A percentile compares a stretch with the other conserved stretches of the same genome.
Conservation (phyloP, 2,888 invertebrate genomes). For the Xylocampa areola region DNA sequence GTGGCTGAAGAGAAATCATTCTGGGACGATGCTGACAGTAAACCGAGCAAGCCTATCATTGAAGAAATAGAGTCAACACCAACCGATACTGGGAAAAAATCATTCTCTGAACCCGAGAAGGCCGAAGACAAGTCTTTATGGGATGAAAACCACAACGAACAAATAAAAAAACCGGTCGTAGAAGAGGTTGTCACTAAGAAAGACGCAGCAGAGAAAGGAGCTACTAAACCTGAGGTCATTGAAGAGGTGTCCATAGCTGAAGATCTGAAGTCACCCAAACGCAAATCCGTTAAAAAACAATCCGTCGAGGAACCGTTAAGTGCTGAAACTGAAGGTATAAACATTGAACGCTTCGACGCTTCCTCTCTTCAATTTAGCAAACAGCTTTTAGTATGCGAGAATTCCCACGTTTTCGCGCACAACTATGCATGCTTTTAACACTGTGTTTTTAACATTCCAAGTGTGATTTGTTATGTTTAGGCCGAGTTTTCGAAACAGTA, state of each 20-base stretch:
- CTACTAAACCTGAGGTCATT: slow-evolving; percentile 77
- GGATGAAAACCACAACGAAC: slow-evolving; percentile 82
- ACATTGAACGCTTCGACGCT: slow-evolving; percentile 77
- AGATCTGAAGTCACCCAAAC: slow-evolving; percentile 78
- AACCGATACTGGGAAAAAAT: slow-evolving; percentile 67
- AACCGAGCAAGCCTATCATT: slow-evolving; percentile 48
- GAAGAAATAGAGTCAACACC: slow-evolving; percentile 70
- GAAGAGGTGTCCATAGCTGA: slow-evolving; percentile 79
- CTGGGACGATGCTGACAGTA: slow-evolving; percentile 67
- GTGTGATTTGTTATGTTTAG: slow-evolving; percentile 89
- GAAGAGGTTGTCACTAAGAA: slow-evolving; percentile 73
- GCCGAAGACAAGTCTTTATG: slow-evolving; percentile 79
- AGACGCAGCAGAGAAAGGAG: slow-evolving; percentile 73
- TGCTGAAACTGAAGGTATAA: slow-evolving; percentile 88
- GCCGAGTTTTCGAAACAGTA: slow-evolving; percentile 88
- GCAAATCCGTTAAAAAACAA: slow-evolving; percentile 84
- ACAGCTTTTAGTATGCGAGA: slow-evolving; percentile 82
- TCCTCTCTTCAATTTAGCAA: slow-evolving; percentile 75
- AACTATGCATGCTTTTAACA: slow-evolving; percentile 84
- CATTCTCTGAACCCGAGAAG: slow-evolving; percentile 72
- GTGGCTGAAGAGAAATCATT: slow-evolving; percentile 68
- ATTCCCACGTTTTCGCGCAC: slow-evolving; percentile 74
- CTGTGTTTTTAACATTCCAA: slow-evolving; percentile 83
- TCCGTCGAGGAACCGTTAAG: slow-evolving; percentile 84
- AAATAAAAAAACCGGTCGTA: slow-evolving; percentile 68